A percentile compares a stretch with the other conserved stretches of the same genome.
Conservation (phyloP, 2,888 invertebrate species). For the Diaperis boleti region DNA sequence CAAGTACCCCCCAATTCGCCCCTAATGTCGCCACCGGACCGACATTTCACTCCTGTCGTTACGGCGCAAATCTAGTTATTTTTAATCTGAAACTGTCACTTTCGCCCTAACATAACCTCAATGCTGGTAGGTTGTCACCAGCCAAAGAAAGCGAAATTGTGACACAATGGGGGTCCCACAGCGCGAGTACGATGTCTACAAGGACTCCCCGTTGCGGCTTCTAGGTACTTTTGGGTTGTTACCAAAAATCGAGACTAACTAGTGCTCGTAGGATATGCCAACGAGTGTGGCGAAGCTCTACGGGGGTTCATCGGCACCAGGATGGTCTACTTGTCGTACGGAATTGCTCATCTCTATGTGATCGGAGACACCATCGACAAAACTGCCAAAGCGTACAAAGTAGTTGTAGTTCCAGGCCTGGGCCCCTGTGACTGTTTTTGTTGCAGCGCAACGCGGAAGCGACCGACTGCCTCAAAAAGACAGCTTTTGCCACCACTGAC, state of each 20-base stretch:
- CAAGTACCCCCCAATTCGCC: too few relatives aligned
- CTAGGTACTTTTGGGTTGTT: conserved; percentile 69
- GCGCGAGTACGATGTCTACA: conserved; percentile 74
- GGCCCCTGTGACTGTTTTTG: not conserved
- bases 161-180: not conserved
- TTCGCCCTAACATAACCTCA: conserved; percentile 23
- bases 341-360: conserved; percentile 86
- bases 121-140: too few relatives aligned
- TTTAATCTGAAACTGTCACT: conserved; percentile 11
- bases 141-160: too few relatives aligned
- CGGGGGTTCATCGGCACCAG: conserved; percentile 79
- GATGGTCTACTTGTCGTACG: conserved; percentile 82
- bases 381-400: conserved; percentile 74
- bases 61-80: conserved; percentile 12
- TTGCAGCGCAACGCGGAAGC: conserved; percentile 27
- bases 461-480: conserved; percentile 49
- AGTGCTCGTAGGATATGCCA: conserved; percentile 84
- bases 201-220: conserved; percentile 87
- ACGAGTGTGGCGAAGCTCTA: conserved; percentile 97
- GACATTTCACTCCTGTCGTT: not conserved
- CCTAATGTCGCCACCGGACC: not conserved
- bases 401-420: conserved; percentile 54
- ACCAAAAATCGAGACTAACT: too few relatives aligned
- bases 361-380: conserved; percentile 89
- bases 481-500: conserved; percentile 75